Evolutionary conservation across 2,888 invertebrate species (phyloP).

Genomic region (Drosophila parthenogenetica): DNA sequence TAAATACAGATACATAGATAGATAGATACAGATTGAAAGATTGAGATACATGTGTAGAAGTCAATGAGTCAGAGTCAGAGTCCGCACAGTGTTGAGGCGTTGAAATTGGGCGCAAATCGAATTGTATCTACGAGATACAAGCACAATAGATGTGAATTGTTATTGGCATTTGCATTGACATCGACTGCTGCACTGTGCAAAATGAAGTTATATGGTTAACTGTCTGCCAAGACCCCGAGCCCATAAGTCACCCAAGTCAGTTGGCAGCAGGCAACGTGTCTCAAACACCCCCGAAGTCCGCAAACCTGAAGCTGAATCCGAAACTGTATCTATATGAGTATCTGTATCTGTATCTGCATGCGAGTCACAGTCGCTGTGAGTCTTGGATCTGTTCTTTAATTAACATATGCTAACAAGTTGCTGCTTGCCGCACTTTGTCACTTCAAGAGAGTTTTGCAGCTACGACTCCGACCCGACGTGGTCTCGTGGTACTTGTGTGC

Average conservation of each 20-base stretch:
- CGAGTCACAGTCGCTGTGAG: slow-evolving; percentile 4
- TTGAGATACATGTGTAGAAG: slow-evolving; percentile 69
- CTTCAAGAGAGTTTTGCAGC: slow-evolving; percentile 58
- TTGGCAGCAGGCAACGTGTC: slow-evolving; percentile 54
- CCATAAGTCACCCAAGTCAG: slow-evolving; percentile 71
- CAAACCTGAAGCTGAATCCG: slow-evolving; percentile 7
- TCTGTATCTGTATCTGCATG: slow-evolving; percentile 3
- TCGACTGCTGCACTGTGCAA: slow-evolving; percentile 40
- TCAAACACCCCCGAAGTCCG: slow-evolving; percentile 5
- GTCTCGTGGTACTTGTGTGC: slow-evolving; percentile 58
- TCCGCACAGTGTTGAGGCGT: slow-evolving; percentile 64
- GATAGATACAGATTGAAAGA: slow-evolving; percentile 37
- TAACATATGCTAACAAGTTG: slow-evolving; percentile 81
- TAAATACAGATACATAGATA: slow-evolving; percentile 15
- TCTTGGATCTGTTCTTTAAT: slow-evolving; percentile 63
- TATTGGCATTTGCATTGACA: slow-evolving; percentile 61
- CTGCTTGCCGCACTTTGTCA: slow-evolving; percentile 78
- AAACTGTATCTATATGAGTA: neutral
- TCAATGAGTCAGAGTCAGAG: slow-evolving; percentile 61
- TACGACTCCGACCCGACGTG: slow-evolving; percentile 8
- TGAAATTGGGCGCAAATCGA: slow-evolving; percentile 80
- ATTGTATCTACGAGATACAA: slow-evolving; percentile 61
- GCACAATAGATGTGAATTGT: slow-evolving; percentile 42
- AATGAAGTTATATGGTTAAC: slow-evolving; percentile 69
- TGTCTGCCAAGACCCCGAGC: slow-evolving; percentile 55